Conservation (phyloP, 2,888 invertebrate species). For the Hermaeophaga mercurialis region DNA sequence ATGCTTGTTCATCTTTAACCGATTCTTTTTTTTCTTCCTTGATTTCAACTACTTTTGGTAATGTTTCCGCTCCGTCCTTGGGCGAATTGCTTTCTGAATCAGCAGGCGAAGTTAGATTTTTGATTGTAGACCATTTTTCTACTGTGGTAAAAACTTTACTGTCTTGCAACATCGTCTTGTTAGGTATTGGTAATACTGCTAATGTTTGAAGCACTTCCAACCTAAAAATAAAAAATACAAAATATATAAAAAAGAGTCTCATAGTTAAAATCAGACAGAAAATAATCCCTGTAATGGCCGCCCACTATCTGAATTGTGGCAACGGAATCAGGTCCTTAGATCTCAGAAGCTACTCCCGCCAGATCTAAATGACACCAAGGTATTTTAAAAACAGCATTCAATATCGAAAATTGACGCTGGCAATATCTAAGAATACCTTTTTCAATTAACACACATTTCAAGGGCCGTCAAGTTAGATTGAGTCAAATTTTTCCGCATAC, state of each 20-base stretch:
- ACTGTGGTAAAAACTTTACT: conserved; percentile 86
- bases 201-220: conserved; percentile 79
- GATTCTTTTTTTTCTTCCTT: conserved; percentile 21
- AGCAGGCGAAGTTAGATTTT: conserved; percentile 54
- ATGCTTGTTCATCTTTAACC: conserved; percentile 24
- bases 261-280: no score
- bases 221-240: conserved; percentile 56
- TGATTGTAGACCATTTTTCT: conserved; percentile 75
- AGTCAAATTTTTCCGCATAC: conserved; percentile 27
- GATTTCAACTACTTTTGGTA: conserved; percentile 15
- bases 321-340: no score
- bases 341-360: no score
- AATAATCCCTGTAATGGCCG: no score
- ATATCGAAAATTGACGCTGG: no score
- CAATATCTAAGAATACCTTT: no score
- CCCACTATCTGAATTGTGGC: no score
- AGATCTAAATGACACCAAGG: no score
- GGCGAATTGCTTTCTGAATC: conserved; percentile 56
- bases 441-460: no score
- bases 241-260: no score
- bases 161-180: conserved; percentile 91
- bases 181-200: conserved; percentile 86
- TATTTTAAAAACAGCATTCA: no score
- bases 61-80: conserved; percentile 36
- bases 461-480: no score